These are phyloP conservation scores for Drosophila parvula DNA, from an alignment of 1,140 invertebrate genomes.

Conservation along the genomic window DNA sequence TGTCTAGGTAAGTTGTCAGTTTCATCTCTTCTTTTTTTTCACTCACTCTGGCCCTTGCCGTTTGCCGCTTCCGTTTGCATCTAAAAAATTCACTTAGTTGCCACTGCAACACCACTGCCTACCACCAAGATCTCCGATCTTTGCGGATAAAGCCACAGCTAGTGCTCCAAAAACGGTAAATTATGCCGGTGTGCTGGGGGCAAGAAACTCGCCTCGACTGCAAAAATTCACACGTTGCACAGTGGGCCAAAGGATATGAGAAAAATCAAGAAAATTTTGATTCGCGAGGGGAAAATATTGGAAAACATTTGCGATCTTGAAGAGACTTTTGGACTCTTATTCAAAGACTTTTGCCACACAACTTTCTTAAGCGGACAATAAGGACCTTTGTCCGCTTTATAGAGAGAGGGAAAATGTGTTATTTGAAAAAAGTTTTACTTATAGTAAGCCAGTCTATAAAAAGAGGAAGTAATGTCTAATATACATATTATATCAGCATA, in stretches of 20 bases:
- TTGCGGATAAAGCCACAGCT: slow-evolving; percentile 29
- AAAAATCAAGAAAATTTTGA: not conserved
- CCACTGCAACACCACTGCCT: slow-evolving; percentile 14
- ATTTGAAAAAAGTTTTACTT: too few relatives aligned
- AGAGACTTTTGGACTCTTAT: not conserved
- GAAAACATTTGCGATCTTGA: too few relatives aligned
- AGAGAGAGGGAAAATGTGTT: not conserved
- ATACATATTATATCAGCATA: too few relatives aligned
- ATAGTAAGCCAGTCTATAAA: too few relatives aligned
- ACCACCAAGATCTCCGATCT: slow-evolving; percentile 29
- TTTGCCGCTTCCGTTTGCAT: slow-evolving; percentile 52
- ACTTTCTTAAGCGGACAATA: not conserved
- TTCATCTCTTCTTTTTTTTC: not conserved
- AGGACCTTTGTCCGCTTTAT: not conserved
- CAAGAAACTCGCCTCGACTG: slow-evolving; percentile 24
- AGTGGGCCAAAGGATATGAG: slow-evolving; percentile 12
- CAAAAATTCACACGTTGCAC: slow-evolving; percentile 47
- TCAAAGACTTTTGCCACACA: not conserved
- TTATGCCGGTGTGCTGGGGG: slow-evolving; percentile 69
- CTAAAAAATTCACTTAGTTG: slow-evolving; percentile 18
- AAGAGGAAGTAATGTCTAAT: too few relatives aligned
- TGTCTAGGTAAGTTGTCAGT: slow-evolving; percentile 72
- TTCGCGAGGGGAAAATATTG: not conserved
- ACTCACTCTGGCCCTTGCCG: slow-evolving; percentile 10
- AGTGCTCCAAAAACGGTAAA: slow-evolving; percentile 71